Conservation (phyloP, 64 coral and sea anemone species). For the Cladopsammia gracilis region DNA sequence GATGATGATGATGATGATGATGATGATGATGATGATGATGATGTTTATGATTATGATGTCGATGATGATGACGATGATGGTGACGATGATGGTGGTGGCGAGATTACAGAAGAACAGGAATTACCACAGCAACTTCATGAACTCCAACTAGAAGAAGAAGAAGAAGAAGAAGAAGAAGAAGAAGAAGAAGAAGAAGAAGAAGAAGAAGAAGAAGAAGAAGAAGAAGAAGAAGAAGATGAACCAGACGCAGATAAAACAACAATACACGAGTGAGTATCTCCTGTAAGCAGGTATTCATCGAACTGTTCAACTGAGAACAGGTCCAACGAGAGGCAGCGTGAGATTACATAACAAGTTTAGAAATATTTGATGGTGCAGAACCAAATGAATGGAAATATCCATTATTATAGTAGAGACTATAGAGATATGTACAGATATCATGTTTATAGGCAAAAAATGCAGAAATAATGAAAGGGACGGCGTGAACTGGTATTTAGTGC, state of each 20-base stretch:
- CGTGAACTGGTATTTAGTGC: too few relatives aligned
- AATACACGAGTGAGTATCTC: slow-evolving; percentile 10
- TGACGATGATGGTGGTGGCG: neutral
- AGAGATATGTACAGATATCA: too few relatives aligned
- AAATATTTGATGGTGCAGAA: too few relatives aligned
- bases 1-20: neutral
- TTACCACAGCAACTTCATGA: neutral
- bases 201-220: neutral
- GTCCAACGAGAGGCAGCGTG: too few relatives aligned
- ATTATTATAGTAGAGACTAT: too few relatives aligned
- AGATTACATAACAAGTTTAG: too few relatives aligned
- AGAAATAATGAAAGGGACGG: too few relatives aligned
- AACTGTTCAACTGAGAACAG: too few relatives aligned
- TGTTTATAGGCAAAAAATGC: too few relatives aligned
- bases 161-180: too few relatives aligned
- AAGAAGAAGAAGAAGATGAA: neutral
- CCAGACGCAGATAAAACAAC: neutral
- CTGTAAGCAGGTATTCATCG: too few relatives aligned
- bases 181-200: neutral
- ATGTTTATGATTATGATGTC: neutral
- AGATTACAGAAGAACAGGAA: neutral
- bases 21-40: neutral
- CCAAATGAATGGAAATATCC: too few relatives aligned
- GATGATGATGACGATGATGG: neutral
- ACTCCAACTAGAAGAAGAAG: neutral